Conservation (phyloP, 2,797 vertebrate genomes). For the Tympanoctomys barrerae region DNA sequence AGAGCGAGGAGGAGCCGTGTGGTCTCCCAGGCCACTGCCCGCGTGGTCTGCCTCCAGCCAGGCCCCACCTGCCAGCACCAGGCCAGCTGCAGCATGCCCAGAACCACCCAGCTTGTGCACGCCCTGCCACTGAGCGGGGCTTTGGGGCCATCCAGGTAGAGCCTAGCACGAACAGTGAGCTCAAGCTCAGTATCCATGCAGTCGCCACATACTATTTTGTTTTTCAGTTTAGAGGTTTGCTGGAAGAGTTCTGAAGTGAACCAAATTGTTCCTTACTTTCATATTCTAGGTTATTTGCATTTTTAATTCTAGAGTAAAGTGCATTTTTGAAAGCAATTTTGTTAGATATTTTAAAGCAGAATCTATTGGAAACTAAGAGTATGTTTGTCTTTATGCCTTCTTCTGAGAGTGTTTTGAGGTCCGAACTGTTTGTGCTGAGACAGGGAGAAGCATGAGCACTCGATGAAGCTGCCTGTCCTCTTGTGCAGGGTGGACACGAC, state of each 20-base stretch:
- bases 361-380: conserved; percentile 51
- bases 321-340: conserved; percentile 38
- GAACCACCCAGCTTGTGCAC: background rate
- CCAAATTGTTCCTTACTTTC: background rate
- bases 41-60: background rate
- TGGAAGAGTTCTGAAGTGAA: conserved; percentile 44
- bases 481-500: background rate
- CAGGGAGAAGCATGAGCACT: background rate
- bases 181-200: background rate
- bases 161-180: background rate
- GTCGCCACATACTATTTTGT: background rate
- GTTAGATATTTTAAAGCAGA: background rate
- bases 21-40: background rate
- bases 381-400: conserved; percentile 16
- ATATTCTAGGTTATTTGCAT: conserved; percentile 39
- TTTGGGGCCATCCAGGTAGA: background rate
- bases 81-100: background rate
- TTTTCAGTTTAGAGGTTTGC: conserved; percentile 49
- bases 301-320: conserved; percentile 44
- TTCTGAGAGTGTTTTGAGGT: conserved; percentile 3
- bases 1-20: background rate
- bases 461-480: background rate
- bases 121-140: background rate
- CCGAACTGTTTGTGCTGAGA: background rate
- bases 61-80: background rate